These are phyloP conservation scores for Linnaemya tessellans DNA, from an alignment of 2,888 invertebrate species.

Conservation along the genomic window DNA sequence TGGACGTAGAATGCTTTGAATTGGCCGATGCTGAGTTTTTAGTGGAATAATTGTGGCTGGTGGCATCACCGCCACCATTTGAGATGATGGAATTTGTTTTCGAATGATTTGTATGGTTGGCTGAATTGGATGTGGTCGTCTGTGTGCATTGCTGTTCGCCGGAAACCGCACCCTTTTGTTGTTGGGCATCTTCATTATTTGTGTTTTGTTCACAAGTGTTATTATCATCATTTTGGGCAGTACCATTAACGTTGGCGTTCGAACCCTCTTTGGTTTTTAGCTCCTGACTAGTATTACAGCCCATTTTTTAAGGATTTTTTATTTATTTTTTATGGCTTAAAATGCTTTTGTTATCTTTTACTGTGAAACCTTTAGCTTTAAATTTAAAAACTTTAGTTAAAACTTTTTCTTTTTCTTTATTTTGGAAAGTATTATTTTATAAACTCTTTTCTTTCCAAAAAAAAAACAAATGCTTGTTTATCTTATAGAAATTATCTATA, in stretches of 20 bases:
- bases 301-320: constrained; percentile 78
- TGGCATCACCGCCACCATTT: constrained; percentile 77
- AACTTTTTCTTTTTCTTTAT: neutral
- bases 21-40: constrained; percentile 72
- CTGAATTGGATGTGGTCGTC: constrained; percentile 66
- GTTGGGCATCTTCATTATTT: constrained; percentile 69
- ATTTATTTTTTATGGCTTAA: constrained; percentile 9
- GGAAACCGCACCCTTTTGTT: constrained; percentile 71
- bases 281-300: constrained; percentile 87
- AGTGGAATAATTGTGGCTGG: constrained; percentile 40
- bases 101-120: constrained; percentile 79
- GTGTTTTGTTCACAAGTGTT: constrained; percentile 70
- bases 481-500: constrained; percentile 60
- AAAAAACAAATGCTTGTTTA: constrained; percentile 40
- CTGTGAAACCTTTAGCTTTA: constrained; percentile 38
- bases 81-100: constrained; percentile 81
- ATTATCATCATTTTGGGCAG: constrained; percentile 71
- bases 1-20: constrained; percentile 57
- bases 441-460: constrained; percentile 14
- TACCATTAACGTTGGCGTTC: constrained; percentile 74
- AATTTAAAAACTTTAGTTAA: neutral
- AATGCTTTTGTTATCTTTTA: neutral
- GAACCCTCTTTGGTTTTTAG: constrained; percentile 81
- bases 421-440: constrained; percentile 7
- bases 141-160: constrained; percentile 61